These are phyloP conservation scores for Spea hammondii DNA, from an alignment of 2,797 vertebrate species.

Conservation along the genomic window DNA sequence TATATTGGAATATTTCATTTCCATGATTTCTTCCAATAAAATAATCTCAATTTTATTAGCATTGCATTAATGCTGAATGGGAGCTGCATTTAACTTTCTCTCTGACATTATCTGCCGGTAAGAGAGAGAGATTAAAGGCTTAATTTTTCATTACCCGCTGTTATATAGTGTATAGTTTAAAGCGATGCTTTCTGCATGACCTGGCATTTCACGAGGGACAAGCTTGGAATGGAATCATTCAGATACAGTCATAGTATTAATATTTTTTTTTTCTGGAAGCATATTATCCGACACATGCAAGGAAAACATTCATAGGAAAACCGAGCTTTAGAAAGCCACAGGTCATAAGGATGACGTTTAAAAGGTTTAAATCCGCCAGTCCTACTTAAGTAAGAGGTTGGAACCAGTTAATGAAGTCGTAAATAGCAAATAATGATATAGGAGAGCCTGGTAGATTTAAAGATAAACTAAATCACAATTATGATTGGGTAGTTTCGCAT, in stretches of 20 bases:
- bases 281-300: neutral
- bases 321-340: neutral
- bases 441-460: neutral
- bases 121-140: conserved; percentile 45
- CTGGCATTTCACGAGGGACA: conserved; percentile 21
- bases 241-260: conserved; percentile 16
- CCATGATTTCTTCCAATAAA: neutral
- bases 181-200: conserved; percentile 35
- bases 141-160: conserved; percentile 46
- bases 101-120: conserved; percentile 41
- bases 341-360: neutral
- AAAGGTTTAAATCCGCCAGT: neutral
- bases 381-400: neutral
- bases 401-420: neutral
- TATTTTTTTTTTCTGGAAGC: neutral
- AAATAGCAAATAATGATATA: neutral
- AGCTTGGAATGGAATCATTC: conserved; percentile 9
- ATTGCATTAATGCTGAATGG: conserved; percentile 15
- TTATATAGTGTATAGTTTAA: conserved; percentile 11
- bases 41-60: conserved; percentile 20
- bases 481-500: too few species aligned
- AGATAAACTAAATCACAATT: too few species aligned
- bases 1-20: conserved; percentile 3
- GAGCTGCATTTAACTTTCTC: conserved; percentile 30
- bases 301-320: conserved; percentile 1